Base-by-base conservation (phyloP, 2,888 invertebrate species). In the Epinotia brunnichana region DNA sequence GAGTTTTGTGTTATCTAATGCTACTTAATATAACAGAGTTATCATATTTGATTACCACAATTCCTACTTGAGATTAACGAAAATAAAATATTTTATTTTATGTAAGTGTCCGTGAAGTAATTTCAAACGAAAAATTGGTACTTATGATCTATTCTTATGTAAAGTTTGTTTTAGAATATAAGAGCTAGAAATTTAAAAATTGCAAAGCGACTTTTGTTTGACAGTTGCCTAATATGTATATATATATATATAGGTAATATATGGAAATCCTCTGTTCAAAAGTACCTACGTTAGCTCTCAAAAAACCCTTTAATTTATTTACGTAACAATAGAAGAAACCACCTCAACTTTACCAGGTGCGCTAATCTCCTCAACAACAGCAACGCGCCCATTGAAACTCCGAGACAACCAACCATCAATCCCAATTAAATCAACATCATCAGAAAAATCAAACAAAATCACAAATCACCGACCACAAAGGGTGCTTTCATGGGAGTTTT, bases 401-500 rank as follows among this genome's bases (percentile, higher is more conserved):
- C 75, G 78, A 77, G 76, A 74, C 61, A 71, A 79, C 80, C 79
- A 86, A 90, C 85, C 92, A 92, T 92, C 87, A 92, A 92, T 92
- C 81, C 91, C 89, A 92, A 92, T 92, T 90, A 92, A 88, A 86
- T 77, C 80, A 77, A 82, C 85, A 89, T 90, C 85, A 90, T 90
- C 85, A 90, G 91, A 91, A 90, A 90, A 90, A 88, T 87, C 90
- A 85, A 85, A 89, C 91, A 89, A 88, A 88, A 78, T 66, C 57
- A 63, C 73, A 87, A 87, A 88, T 87, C 87, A 85, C 83, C 80
- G 85, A 77, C 84, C 85, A 87, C 89, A 89, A 90, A 87, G 84
- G 83, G 73, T 77, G 77, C 76, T 82, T 83, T 82, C 79, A 79
- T 79, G 77, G 78, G 82, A 82, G 85, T 88, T 89, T 89, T 86